Evolutionary conservation across 2,113 vertebrate species (phyloP), one percentile per base, ranked within the genome.

Genomic region (Leucopsar rothschildi): DNA sequence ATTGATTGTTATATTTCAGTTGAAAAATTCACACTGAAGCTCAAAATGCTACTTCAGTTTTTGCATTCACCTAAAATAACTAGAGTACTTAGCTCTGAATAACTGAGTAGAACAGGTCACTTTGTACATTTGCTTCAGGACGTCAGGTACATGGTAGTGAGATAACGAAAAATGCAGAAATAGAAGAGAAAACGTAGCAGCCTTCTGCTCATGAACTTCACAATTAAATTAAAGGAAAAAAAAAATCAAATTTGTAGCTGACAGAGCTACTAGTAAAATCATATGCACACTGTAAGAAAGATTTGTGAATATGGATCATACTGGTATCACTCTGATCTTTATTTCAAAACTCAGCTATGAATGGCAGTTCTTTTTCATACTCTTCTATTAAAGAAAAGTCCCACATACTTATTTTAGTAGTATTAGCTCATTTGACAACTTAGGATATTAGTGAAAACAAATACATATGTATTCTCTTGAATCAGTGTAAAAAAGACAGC

Each of bases 131-230:
- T 97, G 52, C 88, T 93, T 88, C 37, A 63, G 31, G 66, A 86
- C 87, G 52, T 91, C 86, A 96, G 83, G 37, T 85, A 59, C 76
- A 33, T 94, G 63, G 95, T 64, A 95, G 66, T 9, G n/a, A 69
- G 56, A 96, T 84, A 96, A 97, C 95, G 82, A 96, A 97, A 96
- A 96, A 95, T 59, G 56, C 37, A 95, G 61, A 94, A 73, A 92
- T 44, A 95, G 85, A 79, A 77, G 14, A 87, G 21, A 85, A 94
- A 86, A 69, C 53, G 42, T 42, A 85, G 1, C 28, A 79, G 14
- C 6, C 7, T 90, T 92, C 65, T 73, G 42, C 17, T 90, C 47
- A 88, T 91, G 55, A 96, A 96, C 86, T n/a, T 92, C n/a, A 2
- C 28, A 93, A 78, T 63, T 7, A 94, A 94, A 95, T 86, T 66